phyloP scores from a whole-genome alignment of 1,140 invertebrate species.

The Pemphigus obesinymphae region DNA sequence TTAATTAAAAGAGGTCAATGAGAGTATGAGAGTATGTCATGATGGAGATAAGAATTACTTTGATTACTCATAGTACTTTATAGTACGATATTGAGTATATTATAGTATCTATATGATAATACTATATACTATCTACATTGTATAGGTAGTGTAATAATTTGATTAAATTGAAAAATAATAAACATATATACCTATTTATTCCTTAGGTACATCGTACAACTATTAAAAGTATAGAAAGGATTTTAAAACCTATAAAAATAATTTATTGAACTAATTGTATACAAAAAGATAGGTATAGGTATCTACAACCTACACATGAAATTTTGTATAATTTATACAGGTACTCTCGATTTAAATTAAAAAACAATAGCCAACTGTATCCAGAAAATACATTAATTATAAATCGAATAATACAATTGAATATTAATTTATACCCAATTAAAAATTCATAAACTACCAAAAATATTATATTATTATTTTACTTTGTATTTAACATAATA shows the following conservation, averaged over 20 bases:
- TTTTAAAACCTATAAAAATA: not conserved
- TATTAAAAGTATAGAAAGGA: not conserved
- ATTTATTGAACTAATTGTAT: not conserved
- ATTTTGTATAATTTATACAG: not conserved
- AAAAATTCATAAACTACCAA: too few relatives aligned
- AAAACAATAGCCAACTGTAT: not conserved
- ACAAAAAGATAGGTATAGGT: not conserved
- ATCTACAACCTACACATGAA: not conserved
- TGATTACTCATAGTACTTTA: not conserved
- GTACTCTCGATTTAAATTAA: not conserved
- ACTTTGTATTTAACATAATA: too few relatives aligned
- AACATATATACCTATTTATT: too few relatives aligned
- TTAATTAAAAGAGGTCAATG: not conserved
- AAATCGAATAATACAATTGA: too few relatives aligned
- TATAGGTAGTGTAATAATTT: not conserved
- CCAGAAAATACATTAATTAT: not conserved
- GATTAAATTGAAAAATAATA: not conserved
- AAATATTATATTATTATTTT: too few relatives aligned
- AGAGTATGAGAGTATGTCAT: not conserved
- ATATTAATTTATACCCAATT: too few relatives aligned
- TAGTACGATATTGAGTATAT: too few relatives aligned
- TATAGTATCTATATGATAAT: not conserved
- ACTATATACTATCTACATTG: not conserved
- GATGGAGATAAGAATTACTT: not conserved
- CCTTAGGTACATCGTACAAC: too few relatives aligned